Evolutionary conservation across 2,888 invertebrate species (phyloP), one percentile per base, ranked within the genome.

Genomic region (Callimorpha dominula): DNA sequence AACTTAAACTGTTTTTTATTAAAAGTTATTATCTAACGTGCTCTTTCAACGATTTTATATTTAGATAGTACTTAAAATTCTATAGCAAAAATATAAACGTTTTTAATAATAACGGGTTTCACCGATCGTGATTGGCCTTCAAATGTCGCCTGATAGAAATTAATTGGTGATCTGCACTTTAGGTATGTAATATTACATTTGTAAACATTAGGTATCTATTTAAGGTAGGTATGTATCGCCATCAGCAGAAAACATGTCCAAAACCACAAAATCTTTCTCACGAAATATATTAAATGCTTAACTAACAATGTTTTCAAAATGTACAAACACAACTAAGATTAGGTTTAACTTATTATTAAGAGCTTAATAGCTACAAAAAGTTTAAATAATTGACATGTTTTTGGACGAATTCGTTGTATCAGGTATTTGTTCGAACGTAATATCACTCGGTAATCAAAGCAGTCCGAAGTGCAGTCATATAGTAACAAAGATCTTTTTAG

Each of bases 341-440:
- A 52, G 71, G 17, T 70, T 49, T 73, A 66, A 71, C 71, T 71
- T 73, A 81, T n/a, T 65, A 52, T 69, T 77, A 77, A 43, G 31
- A 64, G 20, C 69, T 73, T 75, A 74, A 60, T 75, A 75, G 42
- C 12, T 78, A 43, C 60, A 64, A 60, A 71, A 68, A 64, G 76
- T 78, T 78, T 75, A 77, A 74, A 77, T 80, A 77, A 75, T 81
- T 81, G 77, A 83, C 81, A 83, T 84, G 78, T 80, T 60, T 78
- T 82, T 80, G 93, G 92, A 94, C 92, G 92, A 92, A 91, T 93
- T 94, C 94, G 94, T 93, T 94, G 94, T 86, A 88, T 88, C 80
- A 87, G 83, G 83, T 84, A 80, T 75, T 74, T 79, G 70, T 54
- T 74, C 49, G 49, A 50, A 67, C 50, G 20, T n/a, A 40, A 42